Evolutionary conservation across 2,113 vertebrate genomes (phyloP), one percentile per base, ranked within the genome.

Genomic region (Rattus norvegicus): DNA sequence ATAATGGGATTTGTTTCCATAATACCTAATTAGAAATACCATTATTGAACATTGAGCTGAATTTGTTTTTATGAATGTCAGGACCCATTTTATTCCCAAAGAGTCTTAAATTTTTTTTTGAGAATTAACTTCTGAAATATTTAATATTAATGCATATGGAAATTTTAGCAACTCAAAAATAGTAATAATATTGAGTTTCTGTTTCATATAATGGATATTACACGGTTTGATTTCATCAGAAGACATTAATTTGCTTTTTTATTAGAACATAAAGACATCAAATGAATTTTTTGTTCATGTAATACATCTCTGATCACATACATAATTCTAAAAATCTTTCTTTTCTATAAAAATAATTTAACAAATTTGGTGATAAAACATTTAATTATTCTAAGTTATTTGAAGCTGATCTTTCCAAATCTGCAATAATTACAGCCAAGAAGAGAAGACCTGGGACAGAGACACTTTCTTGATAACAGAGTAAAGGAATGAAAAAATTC

Each of bases 41-140:
- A 73, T 92, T 39, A 73, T 43, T 73, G 33, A 79, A 79, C 75
- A 97, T 43, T 95, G 47, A 88, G 63, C 39, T 80, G 75, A 85
- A 79, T 36, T 90, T 90, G 30, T 70, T 92, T 94, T 80, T 86
- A 83, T 84, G 43, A 95, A 76, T 90, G 94, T 36, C 11, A 56
- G 5, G 63, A n/a, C 26, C 33, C 83, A 75, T 39, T 12, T 88
- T 90, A 95, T 56, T n/a, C 67, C 72, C 67, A 59, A 84, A 81
- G 75, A 92, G 39, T 52, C 56, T 72, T 69, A 70, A 80, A 84
- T 92, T 16, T 49, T 24, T 88, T 90, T 70, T 73, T 9, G 88
- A 22, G 72, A 93, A 95, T 84, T 96, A 52, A 95, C 72, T 93
- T 96, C 63, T 80, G 56, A 93, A 90, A 56, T 11, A 79, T 39